These are phyloP conservation scores for Dryas iulia DNA, from an alignment of 1,140 invertebrate genomes.

Conservation along the genomic window DNA sequence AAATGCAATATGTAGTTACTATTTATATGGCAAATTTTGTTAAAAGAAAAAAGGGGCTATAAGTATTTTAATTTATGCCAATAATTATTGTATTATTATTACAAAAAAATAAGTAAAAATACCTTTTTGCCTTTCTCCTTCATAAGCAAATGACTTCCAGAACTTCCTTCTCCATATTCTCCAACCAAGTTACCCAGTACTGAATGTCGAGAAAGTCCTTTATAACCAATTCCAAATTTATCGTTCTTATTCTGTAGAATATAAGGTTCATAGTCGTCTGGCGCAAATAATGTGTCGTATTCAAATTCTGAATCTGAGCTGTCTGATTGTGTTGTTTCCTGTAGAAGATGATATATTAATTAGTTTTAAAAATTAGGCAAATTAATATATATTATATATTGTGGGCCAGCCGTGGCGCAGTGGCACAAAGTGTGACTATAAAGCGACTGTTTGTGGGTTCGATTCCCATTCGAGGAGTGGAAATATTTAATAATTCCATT, in stretches of 20 bases:
- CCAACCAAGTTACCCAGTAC: slow-evolving; percentile 67
- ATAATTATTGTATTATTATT: background rate
- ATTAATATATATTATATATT: too few species aligned
- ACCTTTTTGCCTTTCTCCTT: slow-evolving; percentile 76
- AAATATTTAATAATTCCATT: too few species aligned
- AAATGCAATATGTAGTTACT: too few species aligned
- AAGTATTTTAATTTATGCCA: too few species aligned
- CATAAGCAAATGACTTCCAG: slow-evolving; percentile 69
- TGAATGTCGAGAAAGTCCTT: slow-evolving; percentile 85
- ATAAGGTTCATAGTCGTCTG: slow-evolving; percentile 89
- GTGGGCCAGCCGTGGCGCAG: too few species aligned
- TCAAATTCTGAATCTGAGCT: slow-evolving; percentile 83
- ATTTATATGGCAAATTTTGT: too few species aligned
- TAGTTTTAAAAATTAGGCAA: too few species aligned
- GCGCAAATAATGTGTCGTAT: slow-evolving; percentile 88
- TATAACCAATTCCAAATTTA: slow-evolving; percentile 93
- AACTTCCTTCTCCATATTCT: slow-evolving; percentile 48
- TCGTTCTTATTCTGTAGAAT: slow-evolving; percentile 89
- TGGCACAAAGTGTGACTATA: too few species aligned
- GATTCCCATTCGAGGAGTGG: too few species aligned
- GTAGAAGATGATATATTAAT: too few species aligned
- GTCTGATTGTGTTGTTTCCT: slow-evolving; percentile 9
- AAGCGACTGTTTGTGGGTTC: too few species aligned
- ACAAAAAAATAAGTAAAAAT: background rate
- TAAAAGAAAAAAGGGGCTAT: too few species aligned